Evolutionary conservation across 2,797 vertebrate genomes (phyloP), one percentile per base, ranked within the genome.

Genomic region (Xiphorhynchus erythropygius): DNA sequence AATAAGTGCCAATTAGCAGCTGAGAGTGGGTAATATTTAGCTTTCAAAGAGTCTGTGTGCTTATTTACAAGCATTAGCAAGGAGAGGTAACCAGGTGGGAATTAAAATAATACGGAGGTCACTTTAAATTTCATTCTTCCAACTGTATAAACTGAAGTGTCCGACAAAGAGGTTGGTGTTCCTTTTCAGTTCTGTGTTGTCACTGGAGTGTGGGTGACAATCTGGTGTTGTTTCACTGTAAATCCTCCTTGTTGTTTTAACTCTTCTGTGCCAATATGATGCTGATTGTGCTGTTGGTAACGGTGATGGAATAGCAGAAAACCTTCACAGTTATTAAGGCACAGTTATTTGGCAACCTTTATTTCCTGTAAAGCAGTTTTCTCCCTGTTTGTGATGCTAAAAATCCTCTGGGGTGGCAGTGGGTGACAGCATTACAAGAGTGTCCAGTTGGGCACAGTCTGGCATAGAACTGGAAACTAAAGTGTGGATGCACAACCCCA

Each of bases 111-210:
- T 4, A 1, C 0, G 13, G 46, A 22, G 68, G 46, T 88, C 70
- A 19, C 91, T 93, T 93, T 90, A 93, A 90, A 78, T 79, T 10
- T 84, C 22, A 3, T 63, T 77, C 64, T 92, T 49, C 1, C 1
- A 19, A 4, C 41, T 55, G 78, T 35, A 6, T 19, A 18, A 71
- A 70, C 7, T 33, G 10, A 71, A 56, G 39, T 27, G 76, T n/a
- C 52, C 42, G 22, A 88, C 91, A 90, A 94, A 93, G 94, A 50
- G 83, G 50, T 67, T 52, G 87, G 73, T 94, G 88, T 94, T 86
- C 18, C 1, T 35, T n/a, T 37, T 32, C 82, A 80, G 75, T 42
- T 37, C 73, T 37, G 82, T 69, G 65, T 56, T 90, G 71, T 63
- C 71, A 4, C 21, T 44, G 1, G 27, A 73, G 37, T 25, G 56